These are phyloP conservation scores for Steinernema hermaphroditum DNA, from an alignment of 2,888 invertebrate species.

Conservation along the genomic window DNA sequence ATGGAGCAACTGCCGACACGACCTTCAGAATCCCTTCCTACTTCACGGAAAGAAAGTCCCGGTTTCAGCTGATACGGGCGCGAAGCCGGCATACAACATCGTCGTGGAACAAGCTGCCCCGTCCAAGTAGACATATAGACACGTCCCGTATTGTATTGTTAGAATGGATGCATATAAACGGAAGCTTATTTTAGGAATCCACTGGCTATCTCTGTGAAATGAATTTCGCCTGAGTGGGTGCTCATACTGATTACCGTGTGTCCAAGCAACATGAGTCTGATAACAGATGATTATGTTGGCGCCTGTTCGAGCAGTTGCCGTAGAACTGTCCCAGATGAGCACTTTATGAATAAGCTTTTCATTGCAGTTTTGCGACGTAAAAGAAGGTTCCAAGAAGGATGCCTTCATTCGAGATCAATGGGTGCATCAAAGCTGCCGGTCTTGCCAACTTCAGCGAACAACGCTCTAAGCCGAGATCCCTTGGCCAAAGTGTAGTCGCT, in stretches of 20 bases:
- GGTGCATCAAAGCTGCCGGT: neutral
- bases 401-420: conserved; percentile 10
- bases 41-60: conserved; percentile 66
- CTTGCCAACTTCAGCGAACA: neutral
- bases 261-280: no score
- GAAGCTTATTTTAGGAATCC: no score
- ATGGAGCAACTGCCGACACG: conserved; percentile 82
- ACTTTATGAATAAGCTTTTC: no score
- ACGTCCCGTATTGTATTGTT: conserved; percentile 14
- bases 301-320: no score
- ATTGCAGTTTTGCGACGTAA: no score
- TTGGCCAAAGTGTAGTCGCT: neutral
- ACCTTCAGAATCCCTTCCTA: conserved; percentile 69
- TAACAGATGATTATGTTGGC: no score
- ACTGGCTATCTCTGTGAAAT: no score
- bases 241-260: no score
- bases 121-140: neutral
- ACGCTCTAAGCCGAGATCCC: neutral
- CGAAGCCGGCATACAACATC: conserved; percentile 42
- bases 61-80: conserved; percentile 43
- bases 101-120: conserved; percentile 34
- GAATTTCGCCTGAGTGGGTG: no score
- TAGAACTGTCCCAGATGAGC: no score
- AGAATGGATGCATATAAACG: neutral
- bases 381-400: no score